Base-by-base conservation (phyloP, 30 jellyfish, hydroid and myxozoan genomes). In the Cassiopea xamachana region DNA sequence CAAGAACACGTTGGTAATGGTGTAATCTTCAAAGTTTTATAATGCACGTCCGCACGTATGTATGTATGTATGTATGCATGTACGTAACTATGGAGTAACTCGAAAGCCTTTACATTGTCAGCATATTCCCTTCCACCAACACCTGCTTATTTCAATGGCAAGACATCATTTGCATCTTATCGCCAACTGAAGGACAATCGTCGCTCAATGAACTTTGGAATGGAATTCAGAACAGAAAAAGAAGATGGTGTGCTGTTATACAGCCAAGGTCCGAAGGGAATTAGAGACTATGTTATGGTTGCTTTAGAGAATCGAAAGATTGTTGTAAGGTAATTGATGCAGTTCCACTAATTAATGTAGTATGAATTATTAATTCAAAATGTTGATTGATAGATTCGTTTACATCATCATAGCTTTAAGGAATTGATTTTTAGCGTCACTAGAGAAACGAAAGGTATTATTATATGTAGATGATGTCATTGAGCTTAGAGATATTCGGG, bases 211-310 rank as follows among this genome's bases (percentile, higher is more conserved):
- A 86, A 91, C 48, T 79, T 94, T 47, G 95, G 84, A 6, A 89
- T 94, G 85, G 88, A 90, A 77, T 85, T 94, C 81, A 68, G 98
- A 75, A 90, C 97, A 46, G 96, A 90, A 72, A 77, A 78, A 1
- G 90, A 90, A 16, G 72, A 75, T 69, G 98, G 98, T 12, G 60
- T 94, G 74, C 81, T 94, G 69, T 62, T 94, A 84, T 94, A 94
- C 81, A 91, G 97, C 62, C 98, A 94, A 82, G 98, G 98, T 16
- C 98, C 98, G 39, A 78, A 88, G 45, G 98, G 98, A 19, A 83
- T 94, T 39, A 95, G 98, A 55, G 98, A 94, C 74, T 83, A 85
- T 79, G 60, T 94, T 60, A 76, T 91, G 90, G 92, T 90, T 7
- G 94, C 97, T 16, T 46, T 94, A 62, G 86, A 86, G 60, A 87